Base-by-base conservation (phyloP, 23 tunicate species). In the Corella eumyota region DNA sequence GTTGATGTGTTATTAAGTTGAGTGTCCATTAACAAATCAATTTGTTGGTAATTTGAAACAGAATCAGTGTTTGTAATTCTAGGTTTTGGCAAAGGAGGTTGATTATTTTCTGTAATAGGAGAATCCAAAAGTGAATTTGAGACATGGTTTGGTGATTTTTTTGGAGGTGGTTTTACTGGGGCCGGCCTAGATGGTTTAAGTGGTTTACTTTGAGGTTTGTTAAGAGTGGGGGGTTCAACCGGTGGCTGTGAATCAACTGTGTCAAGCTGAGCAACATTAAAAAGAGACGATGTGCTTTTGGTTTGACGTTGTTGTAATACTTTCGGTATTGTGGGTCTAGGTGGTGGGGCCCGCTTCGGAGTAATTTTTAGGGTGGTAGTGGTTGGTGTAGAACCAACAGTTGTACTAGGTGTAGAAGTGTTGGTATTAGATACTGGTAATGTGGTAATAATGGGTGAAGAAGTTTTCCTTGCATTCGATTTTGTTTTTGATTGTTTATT, bases 111-210 rank as follows among this genome's bases (percentile, higher is more conserved):
- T n/a, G n/a, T n/a, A n/a, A n/a, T n/a, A n/a, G n/a, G n/a, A n/a
- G n/a, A 6, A 32, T 48, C 27, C n/a, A n/a, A 25, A 25, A 25
- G 9, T 34, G 67, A 4, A 5, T 6, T 36, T 25, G 67, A 48
- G 67, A 30, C 28, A 21, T 36, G 47, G 4, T 6, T 17, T 33
- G 67, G 7, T 61, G 35, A 22, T 28, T 68, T 25, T 28, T 20
- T 9, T 68, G 69, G 0, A 60, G 33, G 32, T 0, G 32, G 68
- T 32, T 62, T 72, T 11, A 70, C 69, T 31, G 78, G 83, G 7
- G 67, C 67, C n/a, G 85, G 85, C 30, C 57, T 69, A 0, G 71
- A 0, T 15, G 79, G 78, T 48, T 75, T 84, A 4, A 30, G 21
- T 34, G 70, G 60, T 5, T 23, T 25, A 4, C n/a, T 40, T 32